Evolutionary conservation across 2,888 invertebrate genomes (phyloP).

Genomic region (Orthosia incerta): DNA sequence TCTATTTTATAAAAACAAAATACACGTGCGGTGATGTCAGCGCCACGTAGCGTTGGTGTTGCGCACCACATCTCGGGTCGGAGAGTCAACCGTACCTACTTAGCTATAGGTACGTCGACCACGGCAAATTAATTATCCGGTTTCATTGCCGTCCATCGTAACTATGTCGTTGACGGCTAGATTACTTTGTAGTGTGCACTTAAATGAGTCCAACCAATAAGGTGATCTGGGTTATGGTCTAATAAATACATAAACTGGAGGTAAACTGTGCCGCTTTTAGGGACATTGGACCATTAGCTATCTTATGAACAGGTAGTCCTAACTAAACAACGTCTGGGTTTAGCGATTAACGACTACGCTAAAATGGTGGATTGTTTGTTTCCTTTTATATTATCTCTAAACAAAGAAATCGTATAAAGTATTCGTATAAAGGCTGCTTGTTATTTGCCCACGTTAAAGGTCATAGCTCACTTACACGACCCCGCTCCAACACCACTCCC

Average conservation of each 20-base stretch:
- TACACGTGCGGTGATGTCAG: conserved; percentile 56
- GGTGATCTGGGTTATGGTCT: conserved; percentile 54
- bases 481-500: no score
- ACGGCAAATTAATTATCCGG: conserved; percentile 64
- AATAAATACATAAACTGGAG: conserved; percentile 43
- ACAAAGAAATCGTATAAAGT: conserved; percentile 1
- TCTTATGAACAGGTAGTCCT: conserved; percentile 15
- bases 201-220: conserved; percentile 52
- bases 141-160: conserved; percentile 62
- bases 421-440: neutral
- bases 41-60: conserved; percentile 56
- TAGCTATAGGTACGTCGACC: conserved; percentile 18
- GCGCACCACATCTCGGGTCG: conserved; percentile 34
- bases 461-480: no score
- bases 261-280: conserved; percentile 33
- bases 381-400: neutral
- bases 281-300: conserved; percentile 10
- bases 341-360: conserved; percentile 1
- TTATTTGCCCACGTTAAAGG: neutral
- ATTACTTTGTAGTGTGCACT: conserved; percentile 51
- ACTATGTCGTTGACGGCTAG: conserved; percentile 42
- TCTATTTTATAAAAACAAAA: conserved; percentile 33
- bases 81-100: conserved; percentile 13
- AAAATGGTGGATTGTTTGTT: neutral
- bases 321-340: conserved; percentile 15